Base-by-base conservation (phyloP, 1,140 invertebrate genomes). In the Diabrotica undecimpunctata region DNA sequence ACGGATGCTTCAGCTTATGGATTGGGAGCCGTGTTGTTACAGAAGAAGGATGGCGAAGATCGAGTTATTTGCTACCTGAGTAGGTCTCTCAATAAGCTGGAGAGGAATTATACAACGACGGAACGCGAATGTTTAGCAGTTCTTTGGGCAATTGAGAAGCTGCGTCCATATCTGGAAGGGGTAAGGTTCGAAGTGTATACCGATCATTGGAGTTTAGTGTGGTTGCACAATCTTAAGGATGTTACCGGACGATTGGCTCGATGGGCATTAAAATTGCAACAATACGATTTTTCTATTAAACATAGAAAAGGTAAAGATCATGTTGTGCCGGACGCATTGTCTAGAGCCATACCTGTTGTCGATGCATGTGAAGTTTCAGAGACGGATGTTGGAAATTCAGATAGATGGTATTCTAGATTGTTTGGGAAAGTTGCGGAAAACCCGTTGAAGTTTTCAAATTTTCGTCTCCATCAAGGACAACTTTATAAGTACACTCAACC, bases 201-300 rank as follows among this genome's bases (percentile, higher is more conserved):
- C 0, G 82, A 85, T 66, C 81, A 83, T 66, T 71, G 73, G 41
- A 73, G 78, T 6, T 68, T 85, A 5, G 65, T 68, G 35, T 85
- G 79, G 68, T 56, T 73, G n/a, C 25, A 67, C 9, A 65, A 62
- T 9, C 37, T 74, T 12, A 59, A 63, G 25, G 52, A 65, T 66
- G 60, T 68, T 61, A 41, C 59, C 46, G 67, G 66, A 39, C 35
- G 70, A 66, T 36, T 76, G 38, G 66, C 58, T 25, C 66, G 59
- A 35, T 81, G 62, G 61, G 46, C 61, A 4, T 25, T 71, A 7
- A n/a, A 60, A 37, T 62, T 85, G 2, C 81, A 83, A 72, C 64
- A 66, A 65, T 64, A 59, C 51, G 66, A 71, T 53, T 70, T 66
- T 39, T 57, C 54, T 11, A 59, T 71, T 12, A 60, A 67, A 6